Evolutionary conservation across 2,113 vertebrate species (phyloP).

Genomic region (Syngnathus typhle): DNA sequence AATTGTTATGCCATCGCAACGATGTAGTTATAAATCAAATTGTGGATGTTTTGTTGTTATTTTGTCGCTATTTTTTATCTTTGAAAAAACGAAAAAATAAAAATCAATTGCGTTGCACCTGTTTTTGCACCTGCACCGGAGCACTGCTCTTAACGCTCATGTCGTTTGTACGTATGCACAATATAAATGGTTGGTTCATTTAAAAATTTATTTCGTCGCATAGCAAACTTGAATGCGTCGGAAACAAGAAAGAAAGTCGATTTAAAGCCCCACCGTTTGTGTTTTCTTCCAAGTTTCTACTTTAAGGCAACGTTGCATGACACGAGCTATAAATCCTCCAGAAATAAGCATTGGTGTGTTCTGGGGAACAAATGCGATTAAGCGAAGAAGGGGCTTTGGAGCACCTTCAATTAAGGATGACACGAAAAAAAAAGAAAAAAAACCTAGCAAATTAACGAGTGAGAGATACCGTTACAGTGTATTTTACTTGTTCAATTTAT

Average conservation of each 20-base stretch:
- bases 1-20: not conserved
- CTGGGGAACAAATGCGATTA: slow-evolving; percentile 72
- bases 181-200: not conserved
- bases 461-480: not conserved
- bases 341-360: slow-evolving; percentile 67
- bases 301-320: slow-evolving; percentile 9
- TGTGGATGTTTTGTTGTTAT: not conserved
- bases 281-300: not conserved
- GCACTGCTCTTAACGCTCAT: not conserved
- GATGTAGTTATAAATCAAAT: not conserved
- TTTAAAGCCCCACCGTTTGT: not conserved
- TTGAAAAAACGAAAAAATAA: too few species aligned
- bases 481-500: too few species aligned
- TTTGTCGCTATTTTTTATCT: not conserved
- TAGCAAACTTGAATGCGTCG: too few species aligned
- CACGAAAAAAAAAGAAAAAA: not conserved
- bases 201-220: too few species aligned
- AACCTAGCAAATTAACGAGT: not conserved
- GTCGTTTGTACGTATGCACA: not conserved
- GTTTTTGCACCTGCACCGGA: slow-evolving; percentile 10
- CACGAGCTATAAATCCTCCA: slow-evolving; percentile 56
- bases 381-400: slow-evolving; percentile 49
- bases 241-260: not conserved
- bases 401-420: slow-evolving; percentile 43
- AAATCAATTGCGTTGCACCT: slow-evolving; percentile 31